Evolutionary conservation across 2,113 vertebrate species (phyloP).

Genomic region (Ceyx cyanopectus): DNA sequence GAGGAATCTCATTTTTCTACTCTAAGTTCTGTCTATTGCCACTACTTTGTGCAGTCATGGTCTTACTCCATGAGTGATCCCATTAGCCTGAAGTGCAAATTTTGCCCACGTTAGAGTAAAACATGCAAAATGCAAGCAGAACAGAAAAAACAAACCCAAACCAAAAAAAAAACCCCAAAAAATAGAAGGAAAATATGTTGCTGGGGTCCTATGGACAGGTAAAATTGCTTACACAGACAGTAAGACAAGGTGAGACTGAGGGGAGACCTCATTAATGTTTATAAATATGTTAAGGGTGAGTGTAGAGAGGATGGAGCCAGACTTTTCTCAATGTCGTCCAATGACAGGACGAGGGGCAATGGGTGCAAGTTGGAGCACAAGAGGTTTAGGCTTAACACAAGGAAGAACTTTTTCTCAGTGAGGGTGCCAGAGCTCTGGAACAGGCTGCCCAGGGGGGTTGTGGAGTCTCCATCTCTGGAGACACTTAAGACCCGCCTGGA

Average conservation of each 20-base stretch:
- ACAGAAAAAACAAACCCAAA: not conserved
- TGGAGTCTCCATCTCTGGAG: too few species aligned
- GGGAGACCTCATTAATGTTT: too few species aligned
- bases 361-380: too few species aligned
- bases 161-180: not conserved
- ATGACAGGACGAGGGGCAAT: too few species aligned
- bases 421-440: too few species aligned
- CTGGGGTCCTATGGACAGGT: not conserved
- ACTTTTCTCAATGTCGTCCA: too few species aligned
- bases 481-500: too few species aligned
- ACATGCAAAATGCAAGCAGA: not conserved
- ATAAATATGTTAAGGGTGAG: too few species aligned
- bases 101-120: not conserved
- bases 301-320: too few species aligned
- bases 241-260: not conserved
- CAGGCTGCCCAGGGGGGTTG: too few species aligned
- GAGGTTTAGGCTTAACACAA: too few species aligned
- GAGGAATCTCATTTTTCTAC: not conserved
- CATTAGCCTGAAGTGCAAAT: not conserved
- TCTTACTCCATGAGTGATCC: not conserved
- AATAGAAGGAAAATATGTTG: not conserved
- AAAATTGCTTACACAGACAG: not conserved
- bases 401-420: too few species aligned
- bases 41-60: not conserved
- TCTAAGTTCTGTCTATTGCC: not conserved